Conservation (phyloP, 35 echinoderm and acorn worm species). For the Patiria miniata region DNA sequence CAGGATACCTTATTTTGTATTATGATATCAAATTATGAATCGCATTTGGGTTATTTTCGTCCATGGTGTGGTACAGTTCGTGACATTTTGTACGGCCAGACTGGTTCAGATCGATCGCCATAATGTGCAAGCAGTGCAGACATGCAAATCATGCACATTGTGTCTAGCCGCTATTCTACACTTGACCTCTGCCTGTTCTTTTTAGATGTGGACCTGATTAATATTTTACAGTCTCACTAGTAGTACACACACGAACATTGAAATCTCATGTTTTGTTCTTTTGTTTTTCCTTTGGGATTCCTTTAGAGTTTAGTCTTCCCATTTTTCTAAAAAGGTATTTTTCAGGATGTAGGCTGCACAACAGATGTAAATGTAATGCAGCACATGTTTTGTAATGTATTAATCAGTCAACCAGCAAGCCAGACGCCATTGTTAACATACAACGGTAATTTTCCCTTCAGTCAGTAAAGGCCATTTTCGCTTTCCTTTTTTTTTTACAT, state of each 20-base stretch:
- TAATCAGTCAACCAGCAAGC: background rate
- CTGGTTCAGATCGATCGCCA: background rate
- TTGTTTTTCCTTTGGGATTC: too few relatives aligned
- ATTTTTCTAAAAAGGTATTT: too few relatives aligned
- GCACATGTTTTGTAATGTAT: background rate
- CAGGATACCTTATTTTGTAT: background rate
- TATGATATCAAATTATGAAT: background rate
- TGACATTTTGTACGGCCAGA: constrained; percentile 17
- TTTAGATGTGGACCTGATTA: background rate
- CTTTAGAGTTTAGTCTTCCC: too few relatives aligned
- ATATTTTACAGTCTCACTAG: background rate
- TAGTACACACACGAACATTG: too few relatives aligned
- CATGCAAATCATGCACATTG: constrained; percentile 22
- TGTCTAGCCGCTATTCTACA: constrained; percentile 11
- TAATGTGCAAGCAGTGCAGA: constrained; percentile 7
- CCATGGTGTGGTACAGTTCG: background rate
- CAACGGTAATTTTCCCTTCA: background rate
- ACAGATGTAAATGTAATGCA: too few relatives aligned
- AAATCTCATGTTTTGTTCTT: too few relatives aligned
- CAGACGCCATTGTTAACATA: constrained; percentile 24
- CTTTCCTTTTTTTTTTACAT: background rate
- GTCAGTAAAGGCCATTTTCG: background rate
- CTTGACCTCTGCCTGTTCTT: constrained; percentile 16
- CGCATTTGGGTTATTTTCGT: background rate
- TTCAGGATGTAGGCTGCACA: too few relatives aligned